phyloP scores from a whole-genome alignment of 2,888 invertebrate species.

The Cantharis rustica region DNA sequence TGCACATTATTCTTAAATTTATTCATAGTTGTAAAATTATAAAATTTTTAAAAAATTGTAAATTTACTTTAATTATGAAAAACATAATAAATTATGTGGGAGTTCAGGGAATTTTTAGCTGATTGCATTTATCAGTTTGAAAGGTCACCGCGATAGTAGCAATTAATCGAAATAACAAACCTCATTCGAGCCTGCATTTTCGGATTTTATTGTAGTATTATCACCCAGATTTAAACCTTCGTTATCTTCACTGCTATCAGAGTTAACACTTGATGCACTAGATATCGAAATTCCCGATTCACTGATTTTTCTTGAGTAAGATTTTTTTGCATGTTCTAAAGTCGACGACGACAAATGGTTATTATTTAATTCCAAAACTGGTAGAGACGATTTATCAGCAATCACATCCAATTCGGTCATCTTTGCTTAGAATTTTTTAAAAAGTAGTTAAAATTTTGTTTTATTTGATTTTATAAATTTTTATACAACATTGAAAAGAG shows the following conservation, averaged over 20 bases:
- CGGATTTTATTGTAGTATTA: background rate
- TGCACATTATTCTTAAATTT: background rate
- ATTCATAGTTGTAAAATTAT: background rate
- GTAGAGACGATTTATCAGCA: conserved; percentile 10
- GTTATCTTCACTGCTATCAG: conserved; percentile 43
- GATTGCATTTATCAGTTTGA: background rate
- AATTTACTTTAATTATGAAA: background rate
- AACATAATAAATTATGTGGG: background rate
- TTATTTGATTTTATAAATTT: background rate
- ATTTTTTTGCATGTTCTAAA: conserved; percentile 13
- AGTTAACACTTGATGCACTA: conserved; percentile 43
- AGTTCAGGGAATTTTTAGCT: background rate
- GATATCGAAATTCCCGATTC: conserved; percentile 39
- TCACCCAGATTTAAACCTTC: conserved; percentile 21
- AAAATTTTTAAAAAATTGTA: background rate
- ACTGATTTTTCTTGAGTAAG: conserved; percentile 26
- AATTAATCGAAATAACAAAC: background rate
- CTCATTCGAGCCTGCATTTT: background rate
- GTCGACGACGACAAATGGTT: conserved; percentile 10
- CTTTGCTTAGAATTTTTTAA: background rate
- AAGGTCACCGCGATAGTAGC: background rate
- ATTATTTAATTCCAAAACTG: conserved; percentile 33
- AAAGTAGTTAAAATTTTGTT: background rate
- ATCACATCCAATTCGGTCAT: background rate
- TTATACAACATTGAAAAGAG: background rate